These are phyloP conservation scores for Hyles euphorbiae DNA, from an alignment of 1,140 invertebrate genomes.

Conservation along the genomic window DNA sequence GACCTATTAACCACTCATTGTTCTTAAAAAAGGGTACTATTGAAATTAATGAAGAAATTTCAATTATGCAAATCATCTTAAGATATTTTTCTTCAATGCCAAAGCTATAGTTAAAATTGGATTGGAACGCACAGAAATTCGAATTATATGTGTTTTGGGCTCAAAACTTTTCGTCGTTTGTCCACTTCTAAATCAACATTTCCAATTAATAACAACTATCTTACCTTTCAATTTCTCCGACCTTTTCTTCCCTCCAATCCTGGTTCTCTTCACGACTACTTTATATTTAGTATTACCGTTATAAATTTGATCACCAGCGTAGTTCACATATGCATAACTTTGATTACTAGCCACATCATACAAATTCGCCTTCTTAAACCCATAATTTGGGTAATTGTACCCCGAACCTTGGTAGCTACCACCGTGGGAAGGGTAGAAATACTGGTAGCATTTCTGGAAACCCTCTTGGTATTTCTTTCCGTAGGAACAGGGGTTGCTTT, in stretches of 20 bases:
- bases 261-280: conserved; percentile 44
- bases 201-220: conserved; percentile 7
- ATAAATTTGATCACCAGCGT: conserved; percentile 1
- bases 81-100: too few relatives aligned
- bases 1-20: too few relatives aligned
- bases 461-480: conserved; percentile 21
- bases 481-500: conserved; percentile 6
- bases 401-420: conserved; percentile 1
- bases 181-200: too few relatives aligned
- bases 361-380: conserved; percentile 16
- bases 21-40: too few relatives aligned
- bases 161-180: too few relatives aligned
- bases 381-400: conserved; percentile 14
- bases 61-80: too few relatives aligned
- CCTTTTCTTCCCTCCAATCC: conserved; percentile 26
- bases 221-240: conserved; percentile 39
- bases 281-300: conserved; percentile 41
- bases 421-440: conserved; percentile 16
- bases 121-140: too few relatives aligned
- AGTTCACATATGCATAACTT: not conserved
- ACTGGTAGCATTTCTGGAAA: conserved; percentile 30
- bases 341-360: not conserved
- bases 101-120: too few relatives aligned
- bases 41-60: too few relatives aligned
- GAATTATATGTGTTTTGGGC: too few relatives aligned